Evolutionary conservation across 2,113 vertebrate species (phyloP).

Genomic region (Madoqua kirkii): DNA sequence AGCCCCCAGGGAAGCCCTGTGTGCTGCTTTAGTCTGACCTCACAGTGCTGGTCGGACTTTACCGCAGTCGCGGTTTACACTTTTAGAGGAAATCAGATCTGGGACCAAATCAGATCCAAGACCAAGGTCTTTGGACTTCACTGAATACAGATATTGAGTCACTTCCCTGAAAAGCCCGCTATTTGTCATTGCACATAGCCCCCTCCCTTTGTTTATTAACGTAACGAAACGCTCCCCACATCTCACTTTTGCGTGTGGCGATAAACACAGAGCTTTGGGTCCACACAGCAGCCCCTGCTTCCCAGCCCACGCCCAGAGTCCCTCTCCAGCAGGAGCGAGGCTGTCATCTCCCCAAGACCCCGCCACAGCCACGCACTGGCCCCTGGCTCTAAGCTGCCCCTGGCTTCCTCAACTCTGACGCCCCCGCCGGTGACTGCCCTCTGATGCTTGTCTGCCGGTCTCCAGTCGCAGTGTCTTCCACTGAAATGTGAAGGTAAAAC

Average conservation of each 20-base stretch:
- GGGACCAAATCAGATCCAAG: no score
- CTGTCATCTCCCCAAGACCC: background rate
- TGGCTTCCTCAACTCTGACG: fast-evolving
- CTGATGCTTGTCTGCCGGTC: fast-evolving
- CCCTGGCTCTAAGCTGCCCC: background rate
- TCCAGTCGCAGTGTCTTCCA: background rate
- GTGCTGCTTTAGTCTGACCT: background rate
- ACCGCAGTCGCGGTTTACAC: fast-evolving
- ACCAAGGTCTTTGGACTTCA: background rate
- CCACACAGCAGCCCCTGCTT: fast-evolving
- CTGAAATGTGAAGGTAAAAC: no score
- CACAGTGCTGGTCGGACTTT: fast-evolving
- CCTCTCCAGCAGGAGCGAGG: no score
- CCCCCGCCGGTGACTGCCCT: fast-evolving
- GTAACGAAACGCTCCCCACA: no score
- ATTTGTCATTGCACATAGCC: background rate
- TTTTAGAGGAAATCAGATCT: background rate
- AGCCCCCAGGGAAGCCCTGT: background rate
- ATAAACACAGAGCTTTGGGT: fast-evolving
- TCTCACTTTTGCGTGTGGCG: fast-evolving
- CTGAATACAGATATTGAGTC: fast-evolving
- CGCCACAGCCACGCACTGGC: fast-evolving
- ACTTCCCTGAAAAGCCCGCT: fast-evolving
- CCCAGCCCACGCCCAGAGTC: no score
- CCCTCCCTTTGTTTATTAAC: no score